These are phyloP conservation scores for Troides helena DNA, from an alignment of 2,888 invertebrate species.

Conservation along the genomic window DNA sequence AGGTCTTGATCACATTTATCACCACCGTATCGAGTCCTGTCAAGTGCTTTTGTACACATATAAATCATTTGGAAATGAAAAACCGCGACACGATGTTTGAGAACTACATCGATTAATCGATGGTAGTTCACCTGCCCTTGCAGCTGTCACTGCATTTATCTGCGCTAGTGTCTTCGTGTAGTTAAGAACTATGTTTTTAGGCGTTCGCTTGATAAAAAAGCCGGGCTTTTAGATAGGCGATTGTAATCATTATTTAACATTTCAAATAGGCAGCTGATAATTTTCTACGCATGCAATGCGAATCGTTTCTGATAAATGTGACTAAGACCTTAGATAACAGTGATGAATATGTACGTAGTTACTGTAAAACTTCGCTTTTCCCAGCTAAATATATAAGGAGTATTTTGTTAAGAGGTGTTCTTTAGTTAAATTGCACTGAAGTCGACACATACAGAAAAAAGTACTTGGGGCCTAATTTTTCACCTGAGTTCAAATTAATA, in stretches of 20 bases:
- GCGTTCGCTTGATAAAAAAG: no score
- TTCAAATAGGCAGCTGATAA: neutral
- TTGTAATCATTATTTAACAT: no score
- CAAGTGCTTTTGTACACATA: neutral
- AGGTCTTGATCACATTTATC: neutral
- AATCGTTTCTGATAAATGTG: neutral
- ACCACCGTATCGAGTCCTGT: neutral
- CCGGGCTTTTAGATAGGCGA: no score
- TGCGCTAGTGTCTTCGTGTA: no score
- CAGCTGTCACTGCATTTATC: no score
- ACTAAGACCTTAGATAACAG: neutral
- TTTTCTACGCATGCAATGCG: neutral
- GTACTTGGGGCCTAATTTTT: no score
- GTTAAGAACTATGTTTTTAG: no score
- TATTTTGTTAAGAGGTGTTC: neutral
- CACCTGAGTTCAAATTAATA: no score
- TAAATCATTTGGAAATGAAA: neutral
- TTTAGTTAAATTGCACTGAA: neutral
- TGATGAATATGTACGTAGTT: neutral
- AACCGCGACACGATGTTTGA: no score
- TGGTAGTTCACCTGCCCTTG: no score
- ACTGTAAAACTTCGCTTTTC: conserved; percentile 13
- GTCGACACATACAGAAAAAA: no score
- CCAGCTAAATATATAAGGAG: conserved; percentile 27
- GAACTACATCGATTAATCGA: no score